A percentile compares a stretch with the other conserved stretches of the same genome.
These are phyloP conservation scores for Tyrannus savana DNA, from an alignment of 2,113 vertebrate genomes.

Conservation along the genomic window DNA sequence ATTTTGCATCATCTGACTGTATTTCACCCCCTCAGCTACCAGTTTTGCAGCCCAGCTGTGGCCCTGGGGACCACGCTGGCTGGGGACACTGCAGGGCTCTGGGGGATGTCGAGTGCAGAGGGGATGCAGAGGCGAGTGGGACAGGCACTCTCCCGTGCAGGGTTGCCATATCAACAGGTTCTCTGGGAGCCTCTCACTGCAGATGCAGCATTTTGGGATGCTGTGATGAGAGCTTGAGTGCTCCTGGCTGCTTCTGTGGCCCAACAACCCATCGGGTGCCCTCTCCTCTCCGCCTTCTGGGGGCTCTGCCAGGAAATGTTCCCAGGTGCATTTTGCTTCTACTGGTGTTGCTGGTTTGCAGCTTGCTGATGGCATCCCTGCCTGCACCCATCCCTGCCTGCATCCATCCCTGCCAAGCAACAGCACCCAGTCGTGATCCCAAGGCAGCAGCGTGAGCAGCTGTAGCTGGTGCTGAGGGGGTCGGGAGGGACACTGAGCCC, in stretches of 20 bases:
- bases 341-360: not conserved
- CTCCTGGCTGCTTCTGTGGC: not conserved
- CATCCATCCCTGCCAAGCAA: not conserved
- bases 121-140: rapidly evolving
- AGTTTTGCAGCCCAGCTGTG: not conserved
- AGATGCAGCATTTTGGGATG: not conserved
- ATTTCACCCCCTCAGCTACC: rapidly evolving
- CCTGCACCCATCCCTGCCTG: not conserved
- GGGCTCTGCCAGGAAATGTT: not conserved
- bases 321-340: not conserved
- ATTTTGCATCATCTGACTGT: not conserved
- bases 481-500: rapidly evolving
- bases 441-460: not conserved
- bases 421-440: rapidly evolving
- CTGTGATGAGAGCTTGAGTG: rapidly evolving
- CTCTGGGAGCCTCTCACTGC: not conserved
- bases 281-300: not conserved
- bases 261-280: rapidly evolving
- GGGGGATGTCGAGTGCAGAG: rapidly evolving
- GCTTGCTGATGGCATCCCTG: rapidly evolving
- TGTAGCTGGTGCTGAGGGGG: not conserved
- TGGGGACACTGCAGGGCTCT: not conserved
- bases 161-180: constrained; percentile 45
- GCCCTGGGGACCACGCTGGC: not conserved
- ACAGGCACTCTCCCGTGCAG: not conserved